phyloP scores from a whole-genome alignment of 2,113 vertebrate species.

The Cathartes aura region DNA sequence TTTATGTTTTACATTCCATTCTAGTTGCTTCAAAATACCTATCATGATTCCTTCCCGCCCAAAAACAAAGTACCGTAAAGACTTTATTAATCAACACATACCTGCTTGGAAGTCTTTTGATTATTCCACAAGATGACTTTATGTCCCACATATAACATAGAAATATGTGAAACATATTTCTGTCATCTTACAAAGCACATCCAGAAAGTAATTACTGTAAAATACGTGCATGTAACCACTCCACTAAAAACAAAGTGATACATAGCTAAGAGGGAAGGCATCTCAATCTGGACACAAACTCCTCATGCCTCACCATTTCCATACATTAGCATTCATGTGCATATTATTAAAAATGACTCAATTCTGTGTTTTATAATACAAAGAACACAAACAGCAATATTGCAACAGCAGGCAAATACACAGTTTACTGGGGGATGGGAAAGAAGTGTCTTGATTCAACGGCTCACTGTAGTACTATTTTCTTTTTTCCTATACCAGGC shows the following conservation, averaged over 20 bases:
- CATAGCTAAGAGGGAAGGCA: slow-evolving; percentile 33
- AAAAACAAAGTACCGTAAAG: slow-evolving; percentile 67
- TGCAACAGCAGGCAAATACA: background rate
- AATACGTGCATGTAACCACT: slow-evolving; percentile 69
- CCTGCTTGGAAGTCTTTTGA: slow-evolving; percentile 68
- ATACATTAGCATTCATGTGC: slow-evolving; percentile 68
- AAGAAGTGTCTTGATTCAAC: background rate
- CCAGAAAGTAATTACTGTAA: slow-evolving; percentile 78
- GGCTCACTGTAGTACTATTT: background rate
- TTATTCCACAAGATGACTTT: slow-evolving; percentile 76
- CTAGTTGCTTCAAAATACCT: slow-evolving; percentile 51
- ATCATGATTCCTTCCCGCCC: background rate
- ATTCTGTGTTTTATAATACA: slow-evolving; percentile 22
- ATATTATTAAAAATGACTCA: slow-evolving; percentile 67
- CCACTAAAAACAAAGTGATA: slow-evolving; percentile 68
- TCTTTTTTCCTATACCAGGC: background rate
- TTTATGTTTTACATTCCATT: slow-evolving; percentile 55
- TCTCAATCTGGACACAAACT: slow-evolving; percentile 56
- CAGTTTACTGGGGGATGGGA: background rate
- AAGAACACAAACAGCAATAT: slow-evolving; percentile 33
- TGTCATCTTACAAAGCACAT: slow-evolving; percentile 74
- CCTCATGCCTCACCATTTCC: slow-evolving; percentile 41
- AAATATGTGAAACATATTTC: slow-evolving; percentile 74
- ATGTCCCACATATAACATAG: slow-evolving; percentile 67
- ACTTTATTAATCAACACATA: slow-evolving; percentile 74